Conservation (phyloP, 1,140 invertebrate species). For the Artemia franciscana region DNA sequence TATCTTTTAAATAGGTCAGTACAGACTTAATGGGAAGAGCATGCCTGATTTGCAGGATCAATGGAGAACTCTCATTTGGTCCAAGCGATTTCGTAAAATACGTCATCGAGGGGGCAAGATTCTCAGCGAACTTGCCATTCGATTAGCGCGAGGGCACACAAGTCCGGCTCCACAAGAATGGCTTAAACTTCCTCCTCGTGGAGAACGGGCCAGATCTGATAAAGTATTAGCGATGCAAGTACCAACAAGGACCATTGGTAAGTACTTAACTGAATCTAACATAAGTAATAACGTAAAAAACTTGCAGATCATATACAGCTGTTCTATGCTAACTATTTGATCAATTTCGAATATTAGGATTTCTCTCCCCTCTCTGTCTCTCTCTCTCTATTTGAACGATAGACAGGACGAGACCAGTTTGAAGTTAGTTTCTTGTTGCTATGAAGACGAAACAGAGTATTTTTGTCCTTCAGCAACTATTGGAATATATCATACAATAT, state of each 20-base stretch:
- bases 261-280: too few species aligned
- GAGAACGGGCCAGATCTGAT: conserved; percentile 16
- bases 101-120: background rate
- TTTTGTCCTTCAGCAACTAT: too few species aligned
- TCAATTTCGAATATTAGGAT: too few species aligned
- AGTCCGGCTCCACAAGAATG: background rate
- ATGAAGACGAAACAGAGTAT: too few species aligned
- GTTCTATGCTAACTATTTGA: too few species aligned
- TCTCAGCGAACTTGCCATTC: background rate
- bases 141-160: background rate
- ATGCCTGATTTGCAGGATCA: background rate
- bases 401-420: too few species aligned
- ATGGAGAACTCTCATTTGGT: background rate
- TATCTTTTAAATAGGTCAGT: background rate
- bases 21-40: background rate
- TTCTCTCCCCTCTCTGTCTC: too few species aligned
- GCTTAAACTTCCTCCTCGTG: conserved; percentile 3
- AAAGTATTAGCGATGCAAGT: conserved; percentile 18
- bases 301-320: too few species aligned
- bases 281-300: too few species aligned
- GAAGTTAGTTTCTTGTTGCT: too few species aligned
- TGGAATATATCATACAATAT: too few species aligned
- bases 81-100: background rate
- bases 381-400: too few species aligned
- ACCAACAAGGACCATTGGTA: conserved; percentile 10